Evolutionary conservation across 2,888 invertebrate genomes (phyloP), one percentile per base, ranked within the genome.

Genomic region (Plebejus anna): DNA sequence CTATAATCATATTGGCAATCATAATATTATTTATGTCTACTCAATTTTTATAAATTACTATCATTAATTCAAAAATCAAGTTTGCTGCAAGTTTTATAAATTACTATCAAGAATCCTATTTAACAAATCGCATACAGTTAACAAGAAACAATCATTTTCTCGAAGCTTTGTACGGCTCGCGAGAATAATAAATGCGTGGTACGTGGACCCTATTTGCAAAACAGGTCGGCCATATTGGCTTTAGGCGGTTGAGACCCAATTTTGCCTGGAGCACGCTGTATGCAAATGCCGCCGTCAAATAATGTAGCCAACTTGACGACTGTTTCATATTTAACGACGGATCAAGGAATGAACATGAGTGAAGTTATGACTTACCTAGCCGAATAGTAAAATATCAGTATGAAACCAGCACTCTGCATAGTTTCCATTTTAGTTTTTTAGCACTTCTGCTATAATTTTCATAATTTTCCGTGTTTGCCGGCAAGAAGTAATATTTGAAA

Each of bases 241-340:
- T 71, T 76, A 59, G 76, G 59, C 59, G 28, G 57, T 57, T 70
- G 55, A 76, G 47, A 76, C 57, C 59, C 71, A 76, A 76, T 76
- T 76, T 76, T 72, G 59, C 71, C 59, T 42, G 72, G 28, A 57
- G 76, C 70, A 70, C 32, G 70, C 75, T 70, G 72, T 77, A 78
- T 79, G 77, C 70, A 78, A 78, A 78, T 78, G 57, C 57, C 59
- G 55, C 75, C 32, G 73, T 51, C 47, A 51, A 73, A 73, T 73
- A 51, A 32, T 73, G 51, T 73, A 73, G 47, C 72, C 72, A 51
- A 51, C 47, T 72, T 73, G 55, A 13, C 55, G 16, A 47, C 72
- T 72, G 42, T 47, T 47, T 72, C 32, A 66, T 36, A 66, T 36
- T 66, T 66, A 66, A 36, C 13, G 36, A 66, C 13, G 13, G 6